These are phyloP conservation scores for Neria commutata DNA, from an alignment of 2,888 invertebrate genomes.

Conservation along the genomic window DNA sequence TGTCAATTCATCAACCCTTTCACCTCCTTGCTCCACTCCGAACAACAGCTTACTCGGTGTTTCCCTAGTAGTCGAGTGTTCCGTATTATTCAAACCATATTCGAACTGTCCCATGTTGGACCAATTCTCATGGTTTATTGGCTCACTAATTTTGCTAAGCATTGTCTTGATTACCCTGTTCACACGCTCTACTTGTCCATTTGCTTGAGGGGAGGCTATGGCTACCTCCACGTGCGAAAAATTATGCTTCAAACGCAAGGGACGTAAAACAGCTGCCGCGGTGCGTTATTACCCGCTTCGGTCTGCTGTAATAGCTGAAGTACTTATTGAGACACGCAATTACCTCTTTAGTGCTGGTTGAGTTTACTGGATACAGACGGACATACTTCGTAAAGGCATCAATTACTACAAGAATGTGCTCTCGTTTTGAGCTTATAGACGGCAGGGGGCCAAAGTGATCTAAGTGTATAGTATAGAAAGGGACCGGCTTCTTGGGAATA, in stretches of 20 bases:
- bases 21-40: constrained; percentile 3
- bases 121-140: background rate
- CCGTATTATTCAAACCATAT: constrained; percentile 10
- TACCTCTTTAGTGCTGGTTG: constrained; percentile 12
- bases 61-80: background rate
- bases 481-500: constrained; percentile 17
- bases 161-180: constrained; percentile 1
- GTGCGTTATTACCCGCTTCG: background rate
- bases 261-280: background rate
- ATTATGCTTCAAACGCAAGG: no score
- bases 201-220: constrained; percentile 1
- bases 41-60: constrained; percentile 8
- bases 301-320: background rate
- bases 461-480: constrained; percentile 44
- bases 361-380: constrained; percentile 10
- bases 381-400: constrained; percentile 42
- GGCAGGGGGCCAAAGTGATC: constrained; percentile 60
- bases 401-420: constrained; percentile 21
- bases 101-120: background rate
- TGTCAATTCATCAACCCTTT: background rate
- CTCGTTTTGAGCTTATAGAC: constrained; percentile 35
- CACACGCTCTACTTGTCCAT: background rate
- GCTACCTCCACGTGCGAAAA: background rate
- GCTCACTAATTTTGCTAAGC: background rate
- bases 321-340: constrained; percentile 23